Evolutionary conservation across 37 sponge, comb jelly and placozoan species (phyloP).

Genomic region (Tethya wilhelma): DNA sequence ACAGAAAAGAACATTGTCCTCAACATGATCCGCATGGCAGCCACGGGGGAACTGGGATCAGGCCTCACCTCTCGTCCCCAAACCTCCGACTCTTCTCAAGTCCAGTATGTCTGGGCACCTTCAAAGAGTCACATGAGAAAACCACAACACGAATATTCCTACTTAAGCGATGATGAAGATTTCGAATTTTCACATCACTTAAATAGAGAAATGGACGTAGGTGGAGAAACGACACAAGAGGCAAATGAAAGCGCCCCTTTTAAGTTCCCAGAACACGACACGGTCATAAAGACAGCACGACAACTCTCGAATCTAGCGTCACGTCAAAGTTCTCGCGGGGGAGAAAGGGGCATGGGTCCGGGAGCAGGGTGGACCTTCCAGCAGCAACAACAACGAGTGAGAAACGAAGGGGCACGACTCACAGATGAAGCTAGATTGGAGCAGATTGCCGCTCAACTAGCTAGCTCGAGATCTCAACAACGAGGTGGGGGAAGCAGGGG

Average conservation of each 20-base stretch:
- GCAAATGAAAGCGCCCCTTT: constrained; percentile 3
- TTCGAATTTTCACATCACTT: background rate
- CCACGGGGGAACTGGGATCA: constrained; percentile 60
- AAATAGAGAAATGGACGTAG: background rate
- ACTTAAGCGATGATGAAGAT: background rate
- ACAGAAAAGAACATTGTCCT: constrained; percentile 84
- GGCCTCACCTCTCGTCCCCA: background rate
- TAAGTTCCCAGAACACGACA: constrained; percentile 64
- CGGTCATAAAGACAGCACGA: constrained; percentile 37
- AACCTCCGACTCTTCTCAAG: constrained; percentile 3
- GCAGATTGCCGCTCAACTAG: too few species aligned
- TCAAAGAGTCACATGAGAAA: constrained; percentile 9
- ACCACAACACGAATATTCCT: background rate
- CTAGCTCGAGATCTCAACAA: too few species aligned
- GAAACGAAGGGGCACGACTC: too few species aligned
- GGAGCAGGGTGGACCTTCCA: too few species aligned
- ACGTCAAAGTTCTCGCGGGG: too few species aligned
- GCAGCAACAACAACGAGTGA: too few species aligned
- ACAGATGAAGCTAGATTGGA: too few species aligned
- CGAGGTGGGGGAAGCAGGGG: too few species aligned
- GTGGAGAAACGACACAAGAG: background rate
- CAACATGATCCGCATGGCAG: constrained; percentile 87
- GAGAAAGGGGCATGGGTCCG: too few species aligned
- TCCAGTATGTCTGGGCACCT: constrained; percentile 30
- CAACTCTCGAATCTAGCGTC: constrained; percentile 49